Conservation (phyloP, 92 coral and sea anemone genomes). For the Montipora capitata region DNA sequence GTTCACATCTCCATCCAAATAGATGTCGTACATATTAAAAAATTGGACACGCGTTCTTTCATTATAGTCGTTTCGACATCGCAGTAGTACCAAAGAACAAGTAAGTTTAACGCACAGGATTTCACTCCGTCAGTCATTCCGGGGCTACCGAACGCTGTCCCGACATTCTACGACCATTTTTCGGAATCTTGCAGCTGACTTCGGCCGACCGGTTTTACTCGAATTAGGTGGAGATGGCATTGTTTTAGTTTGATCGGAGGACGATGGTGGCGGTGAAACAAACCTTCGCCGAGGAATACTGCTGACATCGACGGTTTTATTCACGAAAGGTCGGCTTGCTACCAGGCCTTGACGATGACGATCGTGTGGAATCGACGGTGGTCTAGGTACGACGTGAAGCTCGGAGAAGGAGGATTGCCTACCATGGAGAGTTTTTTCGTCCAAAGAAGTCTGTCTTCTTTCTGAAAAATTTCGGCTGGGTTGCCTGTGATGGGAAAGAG, state of each 20-base stretch:
- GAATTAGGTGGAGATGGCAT: slow-evolving; percentile 97
- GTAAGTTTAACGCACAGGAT: too few relatives aligned
- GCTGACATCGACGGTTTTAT: slow-evolving; percentile 6
- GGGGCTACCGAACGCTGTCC: slow-evolving; percentile 31
- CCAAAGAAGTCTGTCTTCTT: slow-evolving; percentile 57
- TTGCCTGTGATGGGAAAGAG: slow-evolving; percentile 15
- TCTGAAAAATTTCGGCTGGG: slow-evolving; percentile 30
- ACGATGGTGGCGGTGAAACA: slow-evolving; percentile 79
- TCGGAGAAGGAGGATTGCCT: slow-evolving; percentile 28
- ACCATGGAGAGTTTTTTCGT: slow-evolving; percentile 35
- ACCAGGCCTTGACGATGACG: slow-evolving; percentile 42
- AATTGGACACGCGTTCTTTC: too few relatives aligned
- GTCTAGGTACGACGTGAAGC: slow-evolving; percentile 65
- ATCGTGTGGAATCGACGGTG: slow-evolving; percentile 74
- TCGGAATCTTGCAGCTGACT: slow-evolving; percentile 89
- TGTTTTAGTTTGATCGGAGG: slow-evolving; percentile 52
- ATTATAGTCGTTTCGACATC: too few relatives aligned
- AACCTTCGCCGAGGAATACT: slow-evolving; percentile 44
- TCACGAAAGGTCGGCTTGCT: slow-evolving; percentile 42
- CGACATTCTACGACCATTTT: slow-evolving; percentile 87
- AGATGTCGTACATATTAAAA: too few relatives aligned
- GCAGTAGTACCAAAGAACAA: too few relatives aligned
- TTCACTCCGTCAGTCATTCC: background rate
- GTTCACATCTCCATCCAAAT: too few relatives aligned
- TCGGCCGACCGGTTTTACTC: slow-evolving; percentile 83